These are phyloP conservation scores for Dicycla oo DNA, from an alignment of 2,888 invertebrate species.

Conservation along the genomic window DNA sequence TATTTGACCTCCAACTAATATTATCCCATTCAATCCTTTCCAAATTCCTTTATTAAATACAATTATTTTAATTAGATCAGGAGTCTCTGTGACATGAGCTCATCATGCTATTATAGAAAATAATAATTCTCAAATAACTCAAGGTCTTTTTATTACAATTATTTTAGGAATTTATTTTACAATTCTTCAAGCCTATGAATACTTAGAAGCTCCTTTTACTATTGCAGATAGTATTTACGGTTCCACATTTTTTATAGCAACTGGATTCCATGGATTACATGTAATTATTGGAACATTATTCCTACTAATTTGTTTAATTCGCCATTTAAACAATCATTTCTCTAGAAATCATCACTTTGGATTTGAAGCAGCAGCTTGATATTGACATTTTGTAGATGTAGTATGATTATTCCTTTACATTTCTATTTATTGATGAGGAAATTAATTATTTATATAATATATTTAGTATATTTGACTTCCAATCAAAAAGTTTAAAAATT, in stretches of 20 bases:
- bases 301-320: too few relatives aligned
- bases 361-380: too few relatives aligned
- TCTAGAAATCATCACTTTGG: too few relatives aligned
- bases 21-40: too few relatives aligned
- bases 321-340: too few relatives aligned
- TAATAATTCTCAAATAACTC: slow-evolving; percentile 79
- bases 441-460: slow-evolving; percentile 92
- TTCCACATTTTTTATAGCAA: too few relatives aligned
- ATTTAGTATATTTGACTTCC: slow-evolving; percentile 93
- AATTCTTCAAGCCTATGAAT: too few relatives aligned
- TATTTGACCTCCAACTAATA: too few relatives aligned
- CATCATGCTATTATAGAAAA: slow-evolving; percentile 76
- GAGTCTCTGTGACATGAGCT: slow-evolving; percentile 91
- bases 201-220: slow-evolving; percentile 90
- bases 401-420: slow-evolving; percentile 87
- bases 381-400: too few relatives aligned
- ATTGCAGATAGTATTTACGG: slow-evolving; percentile 91
- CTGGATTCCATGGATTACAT: too few relatives aligned
- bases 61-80: slow-evolving; percentile 93
- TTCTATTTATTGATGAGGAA: slow-evolving; percentile 93
- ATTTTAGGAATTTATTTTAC: slow-evolving; percentile 91
- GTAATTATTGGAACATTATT: too few relatives aligned
- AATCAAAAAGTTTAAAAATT: slow-evolving; percentile 91
- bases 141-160: slow-evolving; percentile 84
- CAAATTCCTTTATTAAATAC: too few relatives aligned